Evolutionary conservation across 2,888 invertebrate genomes (phyloP).

Genomic region (Eupithecia exiguata): DNA sequence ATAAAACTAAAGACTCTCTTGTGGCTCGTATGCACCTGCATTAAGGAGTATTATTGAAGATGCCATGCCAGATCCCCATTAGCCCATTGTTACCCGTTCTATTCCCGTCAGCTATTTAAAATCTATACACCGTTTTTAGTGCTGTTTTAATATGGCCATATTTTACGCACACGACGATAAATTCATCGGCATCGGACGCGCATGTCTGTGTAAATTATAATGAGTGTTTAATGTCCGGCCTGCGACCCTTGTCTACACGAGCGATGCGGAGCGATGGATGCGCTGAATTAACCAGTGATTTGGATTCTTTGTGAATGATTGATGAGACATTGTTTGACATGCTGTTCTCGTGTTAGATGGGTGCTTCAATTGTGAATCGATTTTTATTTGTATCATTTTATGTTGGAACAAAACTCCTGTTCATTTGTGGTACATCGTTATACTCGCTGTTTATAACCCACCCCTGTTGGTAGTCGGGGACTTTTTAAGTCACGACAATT

Average conservation of each 20-base stretch:
- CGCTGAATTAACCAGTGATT: constrained; percentile 22
- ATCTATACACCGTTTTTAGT: constrained; percentile 47
- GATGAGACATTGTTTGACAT: constrained; percentile 15
- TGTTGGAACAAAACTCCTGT: neutral
- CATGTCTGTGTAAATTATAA: constrained; percentile 78
- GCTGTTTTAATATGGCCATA: constrained; percentile 70
- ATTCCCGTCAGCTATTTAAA: constrained; percentile 34
- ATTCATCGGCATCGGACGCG: constrained; percentile 73
- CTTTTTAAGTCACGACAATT: too few species aligned
- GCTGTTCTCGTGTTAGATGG: neutral
- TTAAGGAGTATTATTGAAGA: neutral
- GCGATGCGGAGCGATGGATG: constrained; percentile 40
- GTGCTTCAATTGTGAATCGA: neutral
- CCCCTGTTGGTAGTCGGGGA: too few species aligned
- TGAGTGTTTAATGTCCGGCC: constrained; percentile 73
- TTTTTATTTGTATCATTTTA: neutral
- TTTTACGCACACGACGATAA: constrained; percentile 75
- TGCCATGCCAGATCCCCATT: neutral
- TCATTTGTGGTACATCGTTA: neutral
- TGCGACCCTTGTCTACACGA: constrained; percentile 45
- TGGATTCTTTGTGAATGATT: constrained; percentile 23
- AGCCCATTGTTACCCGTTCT: constrained; percentile 22
- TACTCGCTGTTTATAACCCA: neutral
- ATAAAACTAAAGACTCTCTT: neutral
- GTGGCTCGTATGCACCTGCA: neutral